A percentile compares a stretch with the other conserved stretches of the same genome.
These are phyloP conservation scores for Pipra filicauda DNA, from an alignment of 2,113 vertebrate species.

Conservation along the genomic window DNA sequence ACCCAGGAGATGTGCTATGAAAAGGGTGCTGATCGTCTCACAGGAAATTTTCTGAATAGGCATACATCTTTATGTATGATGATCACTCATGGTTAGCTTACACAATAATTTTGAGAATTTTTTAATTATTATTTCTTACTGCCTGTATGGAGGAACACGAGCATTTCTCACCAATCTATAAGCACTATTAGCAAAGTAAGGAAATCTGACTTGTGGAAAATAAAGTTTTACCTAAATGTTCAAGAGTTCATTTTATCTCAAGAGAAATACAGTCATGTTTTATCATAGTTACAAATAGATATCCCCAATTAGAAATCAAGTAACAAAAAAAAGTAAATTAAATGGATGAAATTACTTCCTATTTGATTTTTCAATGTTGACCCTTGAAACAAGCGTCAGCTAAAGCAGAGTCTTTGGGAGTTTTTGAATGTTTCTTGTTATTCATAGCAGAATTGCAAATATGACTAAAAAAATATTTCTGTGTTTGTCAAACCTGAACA, in stretches of 20 bases:
- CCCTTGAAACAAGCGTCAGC: not conserved
- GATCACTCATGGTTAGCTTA: not conserved
- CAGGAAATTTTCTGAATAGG: not conserved
- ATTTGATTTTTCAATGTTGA: not conserved
- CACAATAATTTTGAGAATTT: not conserved
- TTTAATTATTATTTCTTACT: not conserved
- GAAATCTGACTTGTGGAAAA: not conserved
- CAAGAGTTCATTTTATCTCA: not conserved
- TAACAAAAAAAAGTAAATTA: not conserved
- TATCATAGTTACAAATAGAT: not conserved
- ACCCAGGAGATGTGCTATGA: not conserved
- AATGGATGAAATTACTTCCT: not conserved
- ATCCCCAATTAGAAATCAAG: not conserved
- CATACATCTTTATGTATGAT: not conserved
- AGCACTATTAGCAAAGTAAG: not conserved
- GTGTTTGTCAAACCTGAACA: not conserved
- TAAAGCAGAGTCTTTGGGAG: not conserved
- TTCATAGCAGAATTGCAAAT: not conserved
- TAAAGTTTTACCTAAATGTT: not conserved
- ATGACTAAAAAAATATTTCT: not conserved
- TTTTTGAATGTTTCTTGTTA: not conserved
- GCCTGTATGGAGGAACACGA: not conserved
- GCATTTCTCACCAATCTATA: not conserved
- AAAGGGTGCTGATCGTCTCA: not conserved
- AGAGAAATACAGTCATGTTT: not conserved